A percentile compares a stretch with the other conserved stretches of the same genome.
Conservation (phyloP, 2,888 invertebrate species). For the Diarsia dahlii region DNA sequence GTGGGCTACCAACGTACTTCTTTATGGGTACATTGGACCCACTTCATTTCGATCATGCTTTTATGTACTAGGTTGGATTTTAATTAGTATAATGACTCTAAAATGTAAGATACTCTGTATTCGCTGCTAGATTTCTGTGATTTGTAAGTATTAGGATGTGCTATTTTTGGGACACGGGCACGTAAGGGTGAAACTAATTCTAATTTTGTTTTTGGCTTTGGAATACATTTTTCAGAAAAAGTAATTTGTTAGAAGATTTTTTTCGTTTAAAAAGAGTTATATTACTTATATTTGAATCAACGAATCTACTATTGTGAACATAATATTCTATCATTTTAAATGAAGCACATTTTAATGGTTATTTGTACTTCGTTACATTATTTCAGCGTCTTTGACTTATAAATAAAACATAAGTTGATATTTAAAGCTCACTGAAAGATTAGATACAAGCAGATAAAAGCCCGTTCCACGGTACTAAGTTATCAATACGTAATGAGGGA, state of each 20-base stretch:
- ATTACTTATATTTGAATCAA: neutral
- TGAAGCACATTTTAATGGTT: neutral
- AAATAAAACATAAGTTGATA: conserved; percentile 50
- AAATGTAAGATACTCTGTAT: neutral
- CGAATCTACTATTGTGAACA: neutral
- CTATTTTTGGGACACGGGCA: neutral
- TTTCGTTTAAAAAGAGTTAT: neutral
- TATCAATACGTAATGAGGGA: conserved; percentile 69
- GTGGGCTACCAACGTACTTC: neutral
- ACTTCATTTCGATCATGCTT: neutral
- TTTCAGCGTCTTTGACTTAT: conserved; percentile 25
- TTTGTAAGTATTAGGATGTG: neutral
- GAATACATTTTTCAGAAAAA: neutral
- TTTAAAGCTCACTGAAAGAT: conserved; percentile 62
- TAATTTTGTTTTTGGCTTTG: neutral
- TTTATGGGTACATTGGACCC: neutral
- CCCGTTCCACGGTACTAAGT: conserved; percentile 58
- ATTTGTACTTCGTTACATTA: conserved; percentile 5
- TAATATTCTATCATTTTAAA: neutral
- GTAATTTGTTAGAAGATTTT: neutral
- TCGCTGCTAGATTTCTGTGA: neutral
- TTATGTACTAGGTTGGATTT: neutral
- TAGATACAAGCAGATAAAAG: conserved; percentile 63
- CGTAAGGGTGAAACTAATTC: neutral
- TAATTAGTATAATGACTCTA: neutral